Base-by-base conservation (phyloP, 2,888 invertebrate genomes). In the Leptodirus hochenwartii region DNA sequence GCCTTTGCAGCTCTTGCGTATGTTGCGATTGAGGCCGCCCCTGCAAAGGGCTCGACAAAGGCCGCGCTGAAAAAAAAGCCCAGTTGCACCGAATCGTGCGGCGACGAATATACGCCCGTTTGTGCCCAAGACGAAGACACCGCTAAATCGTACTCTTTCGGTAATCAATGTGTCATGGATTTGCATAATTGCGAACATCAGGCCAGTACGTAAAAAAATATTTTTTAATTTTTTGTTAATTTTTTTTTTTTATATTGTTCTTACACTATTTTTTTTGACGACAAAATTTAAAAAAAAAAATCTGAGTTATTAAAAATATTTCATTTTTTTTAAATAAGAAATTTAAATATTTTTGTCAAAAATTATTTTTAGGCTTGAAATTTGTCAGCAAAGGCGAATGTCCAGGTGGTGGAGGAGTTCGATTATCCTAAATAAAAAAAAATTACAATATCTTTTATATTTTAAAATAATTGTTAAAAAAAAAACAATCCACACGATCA, bases 141-240 rank as follows among this genome's bases (percentile, higher is more conserved):
- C 1, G 62, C 55, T 38, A 59, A 66, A 34, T 56, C 53, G 20
- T 65, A 46, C 50, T 67, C 69, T 2, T 73, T 73, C 39, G 70
- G 68, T 37, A 69, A 54, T 44, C 62, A 62, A 37, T 74, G 74
- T 45, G 69, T 66, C 25, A 51, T 74, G 51, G 61, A 64, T 35
- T 66, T 68, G 41, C 62, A 67, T 48, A 74, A 73, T 43, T 74
- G 74, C 51, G 71, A 73, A 43, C 58, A 66, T 42, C 64, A 64
- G 42, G 64, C 65, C 26, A 63, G 73, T 73, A 50, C 62, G 66
- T 58, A 35, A 13, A 22, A 5, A 22, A n/a, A n/a, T 29, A 37
- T 40, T 25, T 16, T 29, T 22, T 31, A 15, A n/a, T 27, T 28
- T 5, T 11, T 16, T 15, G 11, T 17, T 17, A 5, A 23, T 27